phyloP scores from a whole-genome alignment of 1,140 invertebrate genomes.

The Drosophila pandora region DNA sequence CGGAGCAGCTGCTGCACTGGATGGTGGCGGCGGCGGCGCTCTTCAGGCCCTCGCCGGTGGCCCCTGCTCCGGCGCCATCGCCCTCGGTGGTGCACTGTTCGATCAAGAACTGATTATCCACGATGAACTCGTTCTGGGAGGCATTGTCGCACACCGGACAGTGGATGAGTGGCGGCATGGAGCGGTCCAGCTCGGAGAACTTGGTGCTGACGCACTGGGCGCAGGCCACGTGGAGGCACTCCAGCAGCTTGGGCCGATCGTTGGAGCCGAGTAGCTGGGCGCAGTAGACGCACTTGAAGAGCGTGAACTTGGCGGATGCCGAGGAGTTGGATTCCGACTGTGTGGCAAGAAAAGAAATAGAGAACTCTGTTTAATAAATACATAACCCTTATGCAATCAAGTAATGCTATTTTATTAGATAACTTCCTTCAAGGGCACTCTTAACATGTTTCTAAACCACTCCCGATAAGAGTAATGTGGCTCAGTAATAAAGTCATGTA shows the following conservation, averaged over 20 bases:
- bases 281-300: slow-evolving; percentile 87
- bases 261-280: slow-evolving; percentile 86
- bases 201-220: slow-evolving; percentile 89
- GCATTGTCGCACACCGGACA: slow-evolving; percentile 87
- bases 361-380: slow-evolving; percentile 2
- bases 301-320: slow-evolving; percentile 84
- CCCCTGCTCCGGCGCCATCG: slow-evolving; percentile 63
- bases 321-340: slow-evolving; percentile 81
- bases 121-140: slow-evolving; percentile 87
- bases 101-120: slow-evolving; percentile 91
- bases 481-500: slow-evolving; percentile 12
- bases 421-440: neutral
- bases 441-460: neutral
- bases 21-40: slow-evolving; percentile 52
- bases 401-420: neutral
- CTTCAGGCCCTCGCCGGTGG: slow-evolving; percentile 48
- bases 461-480: slow-evolving; percentile 44
- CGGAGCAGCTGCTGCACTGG: slow-evolving; percentile 92
- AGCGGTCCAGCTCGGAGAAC: slow-evolving; percentile 86
- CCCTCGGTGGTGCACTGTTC: slow-evolving; percentile 84
- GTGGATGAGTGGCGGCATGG: slow-evolving; percentile 82
- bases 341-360: slow-evolving; percentile 16
- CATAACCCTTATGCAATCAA: too few relatives aligned
- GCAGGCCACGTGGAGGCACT: slow-evolving; percentile 94
- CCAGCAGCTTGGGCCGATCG: slow-evolving; percentile 90